A percentile compares a stretch with the other conserved stretches of the same genome.
These are phyloP conservation scores for Nyctalus aviator DNA, from an alignment of 2,797 vertebrate species.

Conservation along the genomic window DNA sequence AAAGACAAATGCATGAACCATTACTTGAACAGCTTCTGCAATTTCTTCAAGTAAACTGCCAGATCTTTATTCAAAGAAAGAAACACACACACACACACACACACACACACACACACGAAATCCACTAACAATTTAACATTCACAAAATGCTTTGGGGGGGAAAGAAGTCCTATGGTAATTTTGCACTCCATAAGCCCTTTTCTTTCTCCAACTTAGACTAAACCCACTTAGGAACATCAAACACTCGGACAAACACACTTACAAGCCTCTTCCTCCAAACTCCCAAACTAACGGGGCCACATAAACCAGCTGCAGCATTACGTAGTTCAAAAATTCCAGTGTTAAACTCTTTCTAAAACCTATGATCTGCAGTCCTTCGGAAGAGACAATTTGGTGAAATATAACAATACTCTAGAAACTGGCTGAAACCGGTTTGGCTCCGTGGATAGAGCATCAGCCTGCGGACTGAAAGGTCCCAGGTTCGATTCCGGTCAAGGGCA, in stretches of 20 bases:
- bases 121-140: constrained; percentile 32
- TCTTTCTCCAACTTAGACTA: constrained; percentile 37
- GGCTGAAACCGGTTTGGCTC: background rate
- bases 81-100: background rate
- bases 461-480: no score
- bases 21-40: constrained; percentile 43
- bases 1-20: constrained; percentile 30
- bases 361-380: background rate
- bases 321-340: background rate
- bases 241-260: background rate
- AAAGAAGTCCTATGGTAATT: background rate
- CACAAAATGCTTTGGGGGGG: background rate
- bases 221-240: background rate
- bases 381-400: constrained; percentile 20
- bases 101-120: background rate
- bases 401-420: background rate
- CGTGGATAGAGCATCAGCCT: no score
- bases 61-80: background rate
- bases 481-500: no score
- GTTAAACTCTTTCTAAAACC: constrained; percentile 24
- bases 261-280: background rate
- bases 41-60: constrained; percentile 35
- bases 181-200: background rate
- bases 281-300: background rate
- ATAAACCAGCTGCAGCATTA: background rate